Base-by-base conservation (phyloP, 2,888 invertebrate genomes). In the Lasioglossum villosulum region DNA sequence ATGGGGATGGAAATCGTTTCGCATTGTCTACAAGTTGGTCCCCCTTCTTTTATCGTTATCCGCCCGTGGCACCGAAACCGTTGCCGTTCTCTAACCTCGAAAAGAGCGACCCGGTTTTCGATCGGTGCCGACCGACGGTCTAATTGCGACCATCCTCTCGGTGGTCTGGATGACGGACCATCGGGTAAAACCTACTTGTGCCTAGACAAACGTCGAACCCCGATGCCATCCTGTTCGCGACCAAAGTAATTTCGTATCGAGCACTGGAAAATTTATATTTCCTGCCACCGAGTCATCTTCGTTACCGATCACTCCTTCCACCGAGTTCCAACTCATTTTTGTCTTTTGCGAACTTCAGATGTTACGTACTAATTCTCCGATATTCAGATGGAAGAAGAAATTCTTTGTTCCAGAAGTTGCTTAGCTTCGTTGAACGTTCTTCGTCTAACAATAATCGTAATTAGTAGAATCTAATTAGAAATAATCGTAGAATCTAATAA, bases 1-100 rank as follows among this genome's bases (percentile, higher is more conserved):
- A 63, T 63, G 45, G 75, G 73, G 85, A 89, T 88, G 89, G 91
- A 90, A 91, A 92, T 91, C 91, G 90, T 86, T 86, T 85, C 82
- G 86, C 90, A 90, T 91, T 90, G 91, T 89, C 87, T 81, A 79
- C 75, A 82, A 86, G 77, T 84, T 86, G 83, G 75, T 78, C 73
- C 79, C 86, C 74, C 75, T 91, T 90, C 88, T 87, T 89, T 88
- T 90, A 89, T 90, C 90, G 86, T 85, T 82, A 82, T 76, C 78
- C 83, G 70, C 72, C 77, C 74, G 86, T 70, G 83, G 82, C 86
- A 89, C 84, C 80, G 72, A 83, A 86, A 86, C 78, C 56, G 80
- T 79, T 66, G 84, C 37, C 79, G 71, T 77, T 59, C 82, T 79
- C 86, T 79, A 82, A 84, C 83, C 83, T 83, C 84, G 86, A 78